Percentiles rank a stretch among this genome's conserved stretches.
Conservation (phyloP, 2,113 vertebrate species). For the Leptodactylus fuscus region DNA sequence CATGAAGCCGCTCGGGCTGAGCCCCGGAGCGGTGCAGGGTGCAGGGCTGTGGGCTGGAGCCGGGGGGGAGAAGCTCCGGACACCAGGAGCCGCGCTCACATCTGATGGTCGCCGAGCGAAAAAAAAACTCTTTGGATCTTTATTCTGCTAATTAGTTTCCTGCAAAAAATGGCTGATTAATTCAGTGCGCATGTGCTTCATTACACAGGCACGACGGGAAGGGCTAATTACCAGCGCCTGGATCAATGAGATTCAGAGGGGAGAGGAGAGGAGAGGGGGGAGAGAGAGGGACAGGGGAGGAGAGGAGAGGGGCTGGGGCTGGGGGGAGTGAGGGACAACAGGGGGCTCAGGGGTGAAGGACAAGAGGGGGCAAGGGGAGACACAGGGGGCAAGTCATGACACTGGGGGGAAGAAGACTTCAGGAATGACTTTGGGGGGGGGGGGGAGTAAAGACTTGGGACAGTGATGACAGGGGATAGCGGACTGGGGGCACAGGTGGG, state of each 20-base stretch:
- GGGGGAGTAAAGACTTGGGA: constrained; percentile 62
- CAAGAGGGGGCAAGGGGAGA: constrained; percentile 39
- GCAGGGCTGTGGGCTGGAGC: constrained; percentile 75
- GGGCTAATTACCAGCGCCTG: constrained; percentile 99
- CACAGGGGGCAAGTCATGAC: background rate
- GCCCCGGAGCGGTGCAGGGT: constrained; percentile 67
- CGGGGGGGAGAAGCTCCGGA: constrained; percentile 74
- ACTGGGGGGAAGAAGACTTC: background rate
- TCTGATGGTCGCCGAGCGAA: constrained; percentile 98
- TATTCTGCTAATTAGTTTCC: constrained; percentile 99
- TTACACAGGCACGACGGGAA: constrained; percentile 99
- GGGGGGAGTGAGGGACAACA: constrained; percentile 81
- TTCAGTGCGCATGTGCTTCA: constrained; percentile 99
- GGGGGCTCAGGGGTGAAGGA: constrained; percentile 75
- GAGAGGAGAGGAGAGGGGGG: constrained; percentile 78
- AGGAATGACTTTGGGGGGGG: constrained; percentile 58
- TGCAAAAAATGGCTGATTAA: constrained; percentile 99
- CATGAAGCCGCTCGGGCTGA: constrained; percentile 70
- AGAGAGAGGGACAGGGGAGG: constrained; percentile 74
- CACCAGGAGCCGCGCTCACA: constrained; percentile 78
- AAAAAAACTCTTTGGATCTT: constrained; percentile 99
- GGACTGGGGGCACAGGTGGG: constrained; percentile 68
- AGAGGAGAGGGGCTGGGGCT: constrained; percentile 78
- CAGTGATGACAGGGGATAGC: background rate
- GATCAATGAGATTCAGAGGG: constrained; percentile 99